Conservation (phyloP, 2,113 vertebrate species). For the Bubo blakistoni region DNA sequence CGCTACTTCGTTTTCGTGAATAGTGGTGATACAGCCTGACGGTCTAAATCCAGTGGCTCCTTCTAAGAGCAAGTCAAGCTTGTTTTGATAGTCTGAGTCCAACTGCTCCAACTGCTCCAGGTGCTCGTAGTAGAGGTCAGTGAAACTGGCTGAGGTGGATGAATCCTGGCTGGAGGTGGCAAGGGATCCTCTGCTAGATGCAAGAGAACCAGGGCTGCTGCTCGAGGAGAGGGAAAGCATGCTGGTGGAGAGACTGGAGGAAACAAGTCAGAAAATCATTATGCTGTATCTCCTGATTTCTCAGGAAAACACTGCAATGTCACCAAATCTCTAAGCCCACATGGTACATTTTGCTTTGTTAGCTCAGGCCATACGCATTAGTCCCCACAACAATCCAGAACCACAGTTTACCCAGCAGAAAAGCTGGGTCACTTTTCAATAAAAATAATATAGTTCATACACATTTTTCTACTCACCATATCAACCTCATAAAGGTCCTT, state of each 20-base stretch:
- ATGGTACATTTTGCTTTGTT: background rate
- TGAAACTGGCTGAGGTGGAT: constrained; percentile 90
- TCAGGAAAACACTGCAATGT: background rate
- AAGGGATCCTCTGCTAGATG: constrained; percentile 91
- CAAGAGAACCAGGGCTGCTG: constrained; percentile 90
- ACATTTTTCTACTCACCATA: background rate
- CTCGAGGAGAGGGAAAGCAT: constrained; percentile 94
- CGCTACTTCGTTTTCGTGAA: constrained; percentile 90
- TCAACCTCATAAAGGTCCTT: background rate
- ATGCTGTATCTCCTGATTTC: background rate
- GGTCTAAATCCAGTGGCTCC: constrained; percentile 81
- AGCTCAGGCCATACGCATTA: constrained; percentile 24
- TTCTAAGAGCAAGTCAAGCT: constrained; percentile 90
- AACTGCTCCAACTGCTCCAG: constrained; percentile 83
- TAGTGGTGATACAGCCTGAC: constrained; percentile 92
- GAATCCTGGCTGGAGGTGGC: constrained; percentile 91
- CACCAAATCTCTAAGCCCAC: background rate
- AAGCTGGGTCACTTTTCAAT: background rate
- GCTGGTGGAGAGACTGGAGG: constrained; percentile 88
- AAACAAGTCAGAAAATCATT: constrained; percentile 26
- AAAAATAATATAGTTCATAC: background rate
- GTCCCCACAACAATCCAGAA: background rate
- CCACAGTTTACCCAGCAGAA: background rate
- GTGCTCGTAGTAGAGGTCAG: constrained; percentile 90
- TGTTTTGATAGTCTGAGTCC: constrained; percentile 89